Percentiles rank a stretch among this genome's conserved stretches.
phyloP scores from a whole-genome alignment of 1,140 invertebrate genomes.

The Procambarus virginalis region DNA sequence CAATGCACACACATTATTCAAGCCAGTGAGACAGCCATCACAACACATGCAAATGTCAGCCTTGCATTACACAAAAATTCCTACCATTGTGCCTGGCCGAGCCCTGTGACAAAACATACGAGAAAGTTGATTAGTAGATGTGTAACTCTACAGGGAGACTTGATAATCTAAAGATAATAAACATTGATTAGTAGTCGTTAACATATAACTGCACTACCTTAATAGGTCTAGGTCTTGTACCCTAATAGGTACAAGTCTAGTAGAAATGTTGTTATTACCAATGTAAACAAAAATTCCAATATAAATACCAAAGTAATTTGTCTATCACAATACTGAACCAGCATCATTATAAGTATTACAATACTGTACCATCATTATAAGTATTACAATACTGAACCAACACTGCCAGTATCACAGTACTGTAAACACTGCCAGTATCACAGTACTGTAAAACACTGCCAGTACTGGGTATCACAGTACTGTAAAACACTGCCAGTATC shows the following conservation, averaged over 20 bases:
- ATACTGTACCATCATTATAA: no score
- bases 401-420: no score
- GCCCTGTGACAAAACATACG: constrained; percentile 53
- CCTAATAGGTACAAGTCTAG: background rate
- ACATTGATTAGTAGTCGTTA: constrained; percentile 10
- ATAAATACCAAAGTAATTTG: no score
- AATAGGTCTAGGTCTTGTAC: background rate
- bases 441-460: no score
- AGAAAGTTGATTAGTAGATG: constrained; percentile 30
- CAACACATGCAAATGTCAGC: constrained; percentile 20
- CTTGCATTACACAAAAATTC: constrained; percentile 27
- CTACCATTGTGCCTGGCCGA: constrained; percentile 65
- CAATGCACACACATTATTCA: background rate
- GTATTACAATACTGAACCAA: no score
- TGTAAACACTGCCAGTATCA: no score
- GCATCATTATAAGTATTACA: no score
- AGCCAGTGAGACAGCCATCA: background rate
- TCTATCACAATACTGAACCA: no score
- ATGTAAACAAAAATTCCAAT: no score
- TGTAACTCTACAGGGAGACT: background rate
- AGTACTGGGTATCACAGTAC: no score
- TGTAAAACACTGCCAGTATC: no score
- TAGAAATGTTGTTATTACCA: background rate
- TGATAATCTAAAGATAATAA: background rate
- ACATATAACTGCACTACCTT: background rate